These are phyloP conservation scores for Ips nitidus DNA, from an alignment of 1,140 invertebrate genomes.

Conservation along the genomic window DNA sequence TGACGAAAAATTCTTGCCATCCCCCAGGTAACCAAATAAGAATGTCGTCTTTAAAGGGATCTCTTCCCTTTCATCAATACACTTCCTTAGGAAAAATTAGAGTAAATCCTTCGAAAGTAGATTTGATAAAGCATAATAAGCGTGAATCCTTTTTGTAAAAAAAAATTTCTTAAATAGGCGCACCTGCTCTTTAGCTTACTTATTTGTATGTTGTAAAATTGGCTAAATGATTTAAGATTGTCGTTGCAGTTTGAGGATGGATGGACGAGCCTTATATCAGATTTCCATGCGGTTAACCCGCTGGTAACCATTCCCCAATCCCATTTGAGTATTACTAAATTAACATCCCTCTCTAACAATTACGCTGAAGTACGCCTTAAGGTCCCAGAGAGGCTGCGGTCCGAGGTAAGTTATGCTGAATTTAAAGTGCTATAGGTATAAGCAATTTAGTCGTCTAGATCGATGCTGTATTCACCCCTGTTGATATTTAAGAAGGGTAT, in stretches of 20 bases:
- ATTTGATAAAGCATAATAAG: constrained; percentile 1
- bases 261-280: constrained; percentile 32
- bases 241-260: constrained; percentile 40
- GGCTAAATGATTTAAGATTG: too few relatives aligned
- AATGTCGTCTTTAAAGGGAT: not conserved
- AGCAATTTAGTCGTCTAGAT: too few relatives aligned
- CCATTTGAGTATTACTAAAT: constrained; percentile 62
- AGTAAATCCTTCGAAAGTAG: not conserved
- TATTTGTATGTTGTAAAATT: too few relatives aligned
- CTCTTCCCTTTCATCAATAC: not conserved
- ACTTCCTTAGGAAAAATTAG: not conserved
- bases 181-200: not conserved
- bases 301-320: constrained; percentile 64
- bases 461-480: too few relatives aligned
- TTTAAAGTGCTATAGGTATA: not conserved
- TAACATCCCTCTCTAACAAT: constrained; percentile 32
- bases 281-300: constrained; percentile 60
- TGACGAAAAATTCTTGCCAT: too few relatives aligned
- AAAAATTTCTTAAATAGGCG: not conserved
- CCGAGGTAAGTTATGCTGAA: constrained; percentile 34
- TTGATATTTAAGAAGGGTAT: too few relatives aligned
- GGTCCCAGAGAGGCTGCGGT: constrained; percentile 37
- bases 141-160: not conserved
- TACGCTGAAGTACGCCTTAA: constrained; percentile 38
- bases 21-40: not conserved